Conservation (phyloP, 2,797 vertebrate genomes). For the Selene dorsalis region DNA sequence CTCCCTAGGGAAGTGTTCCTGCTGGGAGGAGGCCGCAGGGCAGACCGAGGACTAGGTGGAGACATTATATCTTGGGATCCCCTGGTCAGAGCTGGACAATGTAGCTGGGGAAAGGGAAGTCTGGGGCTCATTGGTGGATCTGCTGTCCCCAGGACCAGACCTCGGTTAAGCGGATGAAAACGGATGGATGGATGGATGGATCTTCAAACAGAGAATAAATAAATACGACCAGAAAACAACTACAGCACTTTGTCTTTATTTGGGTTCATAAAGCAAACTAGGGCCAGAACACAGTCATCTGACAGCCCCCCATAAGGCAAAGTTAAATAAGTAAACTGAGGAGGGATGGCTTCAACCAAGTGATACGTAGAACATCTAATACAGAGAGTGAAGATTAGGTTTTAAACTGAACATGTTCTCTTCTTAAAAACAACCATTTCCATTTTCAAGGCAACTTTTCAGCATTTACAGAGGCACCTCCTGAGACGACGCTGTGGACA, state of each 20-base stretch:
- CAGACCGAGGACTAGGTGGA: no score
- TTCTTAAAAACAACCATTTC: slow-evolving; percentile 63
- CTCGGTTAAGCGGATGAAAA: no score
- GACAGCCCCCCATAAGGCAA: slow-evolving; percentile 37
- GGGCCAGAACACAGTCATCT: slow-evolving; percentile 27
- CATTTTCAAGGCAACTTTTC: slow-evolving; percentile 80
- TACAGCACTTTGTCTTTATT: slow-evolving; percentile 63
- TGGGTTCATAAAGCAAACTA: slow-evolving; percentile 61
- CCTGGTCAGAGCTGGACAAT: no score
- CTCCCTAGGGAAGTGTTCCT: no score
- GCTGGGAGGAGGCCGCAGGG: no score
- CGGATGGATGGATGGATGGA: no score
- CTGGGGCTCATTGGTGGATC: no score
- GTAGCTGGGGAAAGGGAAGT: no score
- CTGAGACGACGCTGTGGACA: slow-evolving; percentile 33
- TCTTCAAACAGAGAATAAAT: neutral
- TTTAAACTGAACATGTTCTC: slow-evolving; percentile 51
- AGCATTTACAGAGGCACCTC: slow-evolving; percentile 44
- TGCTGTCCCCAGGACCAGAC: no score
- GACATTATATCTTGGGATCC: no score
- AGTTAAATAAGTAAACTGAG: slow-evolving; percentile 54
- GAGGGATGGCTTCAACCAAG: slow-evolving; percentile 69
- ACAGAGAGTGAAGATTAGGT: slow-evolving; percentile 44
- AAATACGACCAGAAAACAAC: neutral
- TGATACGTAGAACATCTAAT: slow-evolving; percentile 33